phyloP scores from a whole-genome alignment of 2,888 invertebrate genomes.

The Watsonalla binaria region DNA sequence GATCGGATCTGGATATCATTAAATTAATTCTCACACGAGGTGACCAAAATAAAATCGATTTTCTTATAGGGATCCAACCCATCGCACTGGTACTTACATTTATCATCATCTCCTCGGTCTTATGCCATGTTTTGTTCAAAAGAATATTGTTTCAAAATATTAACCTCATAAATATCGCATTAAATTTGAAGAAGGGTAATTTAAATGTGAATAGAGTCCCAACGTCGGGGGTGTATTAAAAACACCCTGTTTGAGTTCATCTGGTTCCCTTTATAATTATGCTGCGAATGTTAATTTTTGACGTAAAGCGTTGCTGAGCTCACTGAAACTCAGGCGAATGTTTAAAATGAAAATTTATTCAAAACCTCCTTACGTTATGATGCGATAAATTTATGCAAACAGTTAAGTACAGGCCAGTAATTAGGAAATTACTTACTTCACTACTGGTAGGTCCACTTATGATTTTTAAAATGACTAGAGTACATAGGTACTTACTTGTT shows the following conservation, averaged over 20 bases:
- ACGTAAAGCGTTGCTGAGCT: conserved; percentile 21
- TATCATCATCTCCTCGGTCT: no score
- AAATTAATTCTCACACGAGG: not conserved
- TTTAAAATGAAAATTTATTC: not conserved
- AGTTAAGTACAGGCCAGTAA: not conserved
- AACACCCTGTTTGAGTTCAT: conserved; percentile 29
- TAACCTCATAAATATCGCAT: conserved; percentile 21
- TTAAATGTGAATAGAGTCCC: conserved; percentile 32
- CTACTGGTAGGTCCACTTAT: not conserved
- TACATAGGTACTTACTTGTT: not conserved
- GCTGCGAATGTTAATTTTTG: conserved; percentile 43
- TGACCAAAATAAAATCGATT: no score
- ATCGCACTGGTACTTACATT: no score
- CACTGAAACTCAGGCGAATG: not conserved
- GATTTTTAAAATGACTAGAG: not conserved
- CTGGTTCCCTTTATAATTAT: conserved; percentile 36
- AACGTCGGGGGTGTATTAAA: conserved; percentile 25
- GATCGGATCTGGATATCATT: conserved; percentile 2
- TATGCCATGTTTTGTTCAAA: not conserved
- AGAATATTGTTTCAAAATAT: not conserved
- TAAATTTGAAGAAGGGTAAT: conserved; percentile 34
- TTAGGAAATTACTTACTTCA: not conserved
- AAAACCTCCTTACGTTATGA: not conserved
- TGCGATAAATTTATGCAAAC: not conserved
- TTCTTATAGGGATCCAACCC: no score